Percentiles rank a stretch among this genome's conserved stretches.
Evolutionary conservation across 2,113 vertebrate genomes (phyloP).

Genomic region (Nansenia antarctica): DNA sequence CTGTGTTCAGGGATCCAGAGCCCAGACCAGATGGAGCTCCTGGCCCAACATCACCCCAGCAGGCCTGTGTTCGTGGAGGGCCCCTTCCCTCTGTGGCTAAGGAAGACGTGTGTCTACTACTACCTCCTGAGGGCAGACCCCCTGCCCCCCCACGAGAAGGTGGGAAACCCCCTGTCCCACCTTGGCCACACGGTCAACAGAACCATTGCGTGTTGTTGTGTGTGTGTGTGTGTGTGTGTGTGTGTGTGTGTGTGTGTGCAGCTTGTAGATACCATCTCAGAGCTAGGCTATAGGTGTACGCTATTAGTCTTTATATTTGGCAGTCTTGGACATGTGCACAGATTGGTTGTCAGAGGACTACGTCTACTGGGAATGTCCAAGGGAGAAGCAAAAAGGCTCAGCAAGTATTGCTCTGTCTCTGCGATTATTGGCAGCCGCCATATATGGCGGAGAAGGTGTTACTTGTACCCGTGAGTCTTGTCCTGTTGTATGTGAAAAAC

Average conservation of each 20-base stretch:
- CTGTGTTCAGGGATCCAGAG: slow-evolving; percentile 82
- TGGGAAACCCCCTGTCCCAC: slow-evolving; percentile 32
- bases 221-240: neutral
- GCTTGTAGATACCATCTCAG: too few relatives aligned
- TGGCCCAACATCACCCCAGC: slow-evolving; percentile 74
- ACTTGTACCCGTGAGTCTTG: too few relatives aligned
- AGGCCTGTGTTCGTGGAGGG: slow-evolving; percentile 87
- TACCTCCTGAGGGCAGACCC: slow-evolving; percentile 85
- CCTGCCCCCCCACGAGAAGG: slow-evolving; percentile 70
- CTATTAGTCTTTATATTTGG: too few relatives aligned
- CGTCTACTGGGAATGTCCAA: too few relatives aligned
- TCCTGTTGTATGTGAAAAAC: too few relatives aligned
- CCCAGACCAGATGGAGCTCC: slow-evolving; percentile 76
- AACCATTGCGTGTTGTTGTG: too few relatives aligned
- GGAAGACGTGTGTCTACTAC: slow-evolving; percentile 79
- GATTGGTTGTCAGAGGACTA: too few relatives aligned
- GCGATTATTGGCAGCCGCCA: too few relatives aligned
- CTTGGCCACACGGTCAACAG: neutral
- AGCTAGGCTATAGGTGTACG: too few relatives aligned
- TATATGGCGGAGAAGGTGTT: neutral
- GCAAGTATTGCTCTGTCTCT: too few relatives aligned
- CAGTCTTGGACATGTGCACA: too few relatives aligned
- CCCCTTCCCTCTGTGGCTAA: slow-evolving; percentile 88
- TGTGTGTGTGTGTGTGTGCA: neutral
- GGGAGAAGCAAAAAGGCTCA: too few relatives aligned